Conservation (phyloP, 1,140 invertebrate species). For the Drosophila busckii region DNA sequence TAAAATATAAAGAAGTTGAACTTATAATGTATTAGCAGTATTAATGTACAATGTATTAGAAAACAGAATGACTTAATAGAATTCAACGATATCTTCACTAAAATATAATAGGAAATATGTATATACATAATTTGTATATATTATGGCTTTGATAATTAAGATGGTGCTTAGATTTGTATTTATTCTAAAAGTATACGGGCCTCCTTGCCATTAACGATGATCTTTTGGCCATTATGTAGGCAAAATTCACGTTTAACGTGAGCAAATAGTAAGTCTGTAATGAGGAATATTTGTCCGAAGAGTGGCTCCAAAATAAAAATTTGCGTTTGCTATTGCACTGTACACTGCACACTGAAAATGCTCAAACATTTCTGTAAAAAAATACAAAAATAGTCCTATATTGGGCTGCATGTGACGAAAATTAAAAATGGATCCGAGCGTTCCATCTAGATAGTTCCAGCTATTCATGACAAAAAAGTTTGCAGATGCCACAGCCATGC, state of each 20-base stretch:
- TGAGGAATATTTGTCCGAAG: constrained; percentile 97
- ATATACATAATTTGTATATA: no score
- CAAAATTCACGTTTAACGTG: constrained; percentile 95
- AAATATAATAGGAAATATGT: no score
- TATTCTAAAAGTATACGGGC: constrained; percentile 81
- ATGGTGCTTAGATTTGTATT: no score
- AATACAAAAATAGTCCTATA: constrained; percentile 99
- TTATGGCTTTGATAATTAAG: no score
- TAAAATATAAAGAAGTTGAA: no score
- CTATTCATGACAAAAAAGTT: constrained; percentile 79
- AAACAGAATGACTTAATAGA: no score
- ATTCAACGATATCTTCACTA: no score
- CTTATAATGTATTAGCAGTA: no score
- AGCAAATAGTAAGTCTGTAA: constrained; percentile 96
- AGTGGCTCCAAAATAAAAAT: constrained; percentile 99
- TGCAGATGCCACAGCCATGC: constrained; percentile 37
- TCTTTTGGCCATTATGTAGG: constrained; percentile 86
- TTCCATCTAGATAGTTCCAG: constrained; percentile 87
- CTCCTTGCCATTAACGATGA: constrained; percentile 82
- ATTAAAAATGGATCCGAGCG: constrained; percentile 89
- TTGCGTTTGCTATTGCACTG: constrained; percentile 97
- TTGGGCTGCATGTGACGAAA: constrained; percentile 98
- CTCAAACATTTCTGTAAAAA: constrained; percentile 99
- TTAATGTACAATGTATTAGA: no score
- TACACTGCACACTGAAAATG: constrained; percentile 93